Evolutionary conservation across 2,888 invertebrate species (phyloP), one percentile per base, ranked within the genome.

Genomic region (Bugula neritina): DNA sequence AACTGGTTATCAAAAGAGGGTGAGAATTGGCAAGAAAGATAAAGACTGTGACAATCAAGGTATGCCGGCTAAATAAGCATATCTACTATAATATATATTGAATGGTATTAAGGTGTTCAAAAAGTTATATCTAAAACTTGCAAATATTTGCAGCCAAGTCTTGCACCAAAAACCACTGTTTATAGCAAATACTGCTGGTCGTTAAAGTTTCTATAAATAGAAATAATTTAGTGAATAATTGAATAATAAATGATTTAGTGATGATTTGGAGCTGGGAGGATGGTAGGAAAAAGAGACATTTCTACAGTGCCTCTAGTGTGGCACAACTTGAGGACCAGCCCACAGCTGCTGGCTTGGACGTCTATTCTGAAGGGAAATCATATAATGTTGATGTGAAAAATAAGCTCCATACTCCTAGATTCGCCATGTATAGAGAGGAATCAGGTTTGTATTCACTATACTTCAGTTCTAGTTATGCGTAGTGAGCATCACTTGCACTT

Each of bases 231-330:
- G 43, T 43, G 43, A 43, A 43, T n/a, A n/a, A n/a, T n/a, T n/a
- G n/a, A n/a, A n/a, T n/a, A n/a, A n/a, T n/a, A n/a, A n/a, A n/a
- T n/a, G n/a, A n/a, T 70, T 3, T 43, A 52, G 54, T 70, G 63
- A 27, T 63, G 31, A 63, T 31, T 27, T 81, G 81, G 81, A 76
- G 80, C 71, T 83, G 82, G 81, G 74, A 81, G 71, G 82, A 81
- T 73, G 80, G 81, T 52, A 73, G 75, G 5, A 77, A 75, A 1
- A 76, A 75, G 27, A 78, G 78, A 77, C 78, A 76, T 54, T 77
- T 80, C 0, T 83, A 81, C 73, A 58, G 70, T 27, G 73, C 77
- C 0, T 54, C 72, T 13, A 72, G 73, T 13, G 72, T 74, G 10
- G 17, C 78, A 1, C 75, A 75, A 0, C 72, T 83, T 27, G 81